These are phyloP conservation scores for Takifugu rubripes DNA, from an alignment of 2,797 vertebrate species.

Conservation along the genomic window DNA sequence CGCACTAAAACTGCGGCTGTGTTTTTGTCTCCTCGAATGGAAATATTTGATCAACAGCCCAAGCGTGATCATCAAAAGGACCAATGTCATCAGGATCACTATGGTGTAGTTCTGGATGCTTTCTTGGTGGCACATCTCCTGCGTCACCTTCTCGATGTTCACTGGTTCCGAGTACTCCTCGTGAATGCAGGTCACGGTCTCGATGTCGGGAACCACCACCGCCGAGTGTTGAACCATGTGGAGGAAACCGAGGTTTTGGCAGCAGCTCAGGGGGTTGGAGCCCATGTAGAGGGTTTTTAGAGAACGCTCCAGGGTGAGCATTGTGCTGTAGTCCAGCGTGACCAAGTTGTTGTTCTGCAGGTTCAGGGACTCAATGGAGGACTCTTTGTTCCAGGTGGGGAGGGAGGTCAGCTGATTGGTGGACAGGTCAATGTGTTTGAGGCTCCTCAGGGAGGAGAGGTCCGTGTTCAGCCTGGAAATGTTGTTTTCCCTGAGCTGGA, in stretches of 20 bases:
- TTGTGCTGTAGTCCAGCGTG: constrained; percentile 77
- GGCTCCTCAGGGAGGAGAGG: constrained; percentile 77
- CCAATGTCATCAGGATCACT: constrained; percentile 58
- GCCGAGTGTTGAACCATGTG: constrained; percentile 79
- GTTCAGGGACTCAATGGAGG: constrained; percentile 85
- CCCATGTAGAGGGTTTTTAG: constrained; percentile 86
- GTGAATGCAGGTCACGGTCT: constrained; percentile 77
- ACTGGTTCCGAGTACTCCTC: constrained; percentile 72
- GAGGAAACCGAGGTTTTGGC: constrained; percentile 81
- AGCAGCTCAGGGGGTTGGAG: constrained; percentile 91
- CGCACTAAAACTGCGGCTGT: constrained; percentile 61
- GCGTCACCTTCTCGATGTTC: constrained; percentile 70
- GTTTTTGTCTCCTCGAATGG: constrained; percentile 51
- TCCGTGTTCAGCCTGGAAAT: constrained; percentile 76
- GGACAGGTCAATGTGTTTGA: constrained; percentile 85
- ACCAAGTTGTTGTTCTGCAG: constrained; percentile 88
- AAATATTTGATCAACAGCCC: constrained; percentile 60
- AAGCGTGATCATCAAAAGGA: constrained; percentile 59
- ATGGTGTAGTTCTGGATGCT: constrained; percentile 67
- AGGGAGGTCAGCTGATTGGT: constrained; percentile 83
- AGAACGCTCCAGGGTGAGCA: constrained; percentile 79
- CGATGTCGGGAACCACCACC: constrained; percentile 78
- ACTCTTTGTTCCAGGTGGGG: constrained; percentile 76
- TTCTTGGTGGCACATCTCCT: constrained; percentile 80
- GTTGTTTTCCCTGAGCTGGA: constrained; percentile 82